These are phyloP conservation scores for Bombus difficillimus DNA, from an alignment of 1,140 invertebrate species.

Conservation along the genomic window DNA sequence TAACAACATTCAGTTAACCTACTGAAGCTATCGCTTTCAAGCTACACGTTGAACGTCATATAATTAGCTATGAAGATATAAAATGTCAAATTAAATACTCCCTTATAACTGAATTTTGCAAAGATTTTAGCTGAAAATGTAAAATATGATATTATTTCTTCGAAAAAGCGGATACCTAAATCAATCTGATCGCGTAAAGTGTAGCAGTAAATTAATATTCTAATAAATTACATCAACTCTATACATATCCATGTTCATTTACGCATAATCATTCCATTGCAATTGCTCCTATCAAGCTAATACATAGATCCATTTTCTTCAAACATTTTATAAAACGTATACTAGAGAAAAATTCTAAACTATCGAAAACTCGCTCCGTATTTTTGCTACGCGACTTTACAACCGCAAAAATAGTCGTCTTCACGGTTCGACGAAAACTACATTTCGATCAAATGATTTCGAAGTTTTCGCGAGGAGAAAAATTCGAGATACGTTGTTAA, in stretches of 20 bases:
- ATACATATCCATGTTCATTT: neutral
- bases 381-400: constrained; percentile 26
- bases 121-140: neutral
- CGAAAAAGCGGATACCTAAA: neutral
- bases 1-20: neutral
- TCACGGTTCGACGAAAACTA: neutral
- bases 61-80: neutral
- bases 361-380: constrained; percentile 9
- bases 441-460: too few relatives aligned
- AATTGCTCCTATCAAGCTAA: neutral
- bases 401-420: neutral
- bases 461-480: neutral
- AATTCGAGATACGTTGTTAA: neutral
- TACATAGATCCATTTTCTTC: neutral
- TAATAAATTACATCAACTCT: too few relatives aligned
- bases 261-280: neutral
- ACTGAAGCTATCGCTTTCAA: neutral
- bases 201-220: too few relatives aligned
- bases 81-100: neutral
- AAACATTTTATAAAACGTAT: neutral
- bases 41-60: neutral
- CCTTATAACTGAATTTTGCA: neutral
- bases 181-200: neutral
- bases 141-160: neutral
- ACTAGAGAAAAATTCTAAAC: neutral